A percentile compares a stretch with the other conserved stretches of the same genome.
Evolutionary conservation across 2,113 vertebrate species (phyloP).

Genomic region (Colossoma macropomum): DNA sequence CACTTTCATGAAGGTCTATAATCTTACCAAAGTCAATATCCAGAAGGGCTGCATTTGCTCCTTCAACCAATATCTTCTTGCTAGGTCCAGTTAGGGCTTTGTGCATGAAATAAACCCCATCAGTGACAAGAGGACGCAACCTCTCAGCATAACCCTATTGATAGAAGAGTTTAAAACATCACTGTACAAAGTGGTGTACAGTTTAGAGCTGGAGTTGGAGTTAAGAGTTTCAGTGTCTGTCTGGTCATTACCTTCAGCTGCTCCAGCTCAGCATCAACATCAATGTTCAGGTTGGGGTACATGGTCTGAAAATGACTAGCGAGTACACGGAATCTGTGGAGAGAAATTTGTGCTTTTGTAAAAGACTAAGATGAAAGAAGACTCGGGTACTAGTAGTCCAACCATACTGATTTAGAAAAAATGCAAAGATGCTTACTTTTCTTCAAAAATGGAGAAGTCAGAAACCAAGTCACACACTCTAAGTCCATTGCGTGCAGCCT

Average conservation of each 20-base stretch:
- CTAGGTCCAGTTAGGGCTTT: slow-evolving; percentile 78
- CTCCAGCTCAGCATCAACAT: slow-evolving; percentile 75
- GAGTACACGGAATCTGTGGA: slow-evolving; percentile 76
- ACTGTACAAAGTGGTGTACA: not conserved
- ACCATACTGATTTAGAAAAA: not conserved
- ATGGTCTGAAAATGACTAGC: slow-evolving; percentile 78
- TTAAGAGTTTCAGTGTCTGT: not conserved
- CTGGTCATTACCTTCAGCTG: slow-evolving; percentile 77
- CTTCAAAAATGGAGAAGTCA: slow-evolving; percentile 80
- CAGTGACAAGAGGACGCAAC: slow-evolving; percentile 80
- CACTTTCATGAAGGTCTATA: not conserved
- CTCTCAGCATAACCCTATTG: slow-evolving; percentile 70
- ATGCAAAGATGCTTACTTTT: slow-evolving; percentile 74
- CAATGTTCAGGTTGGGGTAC: slow-evolving; percentile 78
- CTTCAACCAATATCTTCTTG: slow-evolving; percentile 85
- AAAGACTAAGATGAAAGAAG: not conserved
- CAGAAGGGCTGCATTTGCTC: slow-evolving; percentile 82
- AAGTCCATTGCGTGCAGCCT: slow-evolving; percentile 82
- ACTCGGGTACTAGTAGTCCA: not conserved
- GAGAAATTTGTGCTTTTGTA: not conserved
- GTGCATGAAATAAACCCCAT: slow-evolving; percentile 86
- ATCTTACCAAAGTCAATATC: slow-evolving; percentile 84
- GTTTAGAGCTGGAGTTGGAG: not conserved
- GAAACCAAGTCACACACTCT: slow-evolving; percentile 82
- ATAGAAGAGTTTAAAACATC: not conserved